Evolutionary conservation across 1,140 invertebrate genomes (phyloP), one percentile per base, ranked within the genome.

Genomic region (Metaphire vulgaris): DNA sequence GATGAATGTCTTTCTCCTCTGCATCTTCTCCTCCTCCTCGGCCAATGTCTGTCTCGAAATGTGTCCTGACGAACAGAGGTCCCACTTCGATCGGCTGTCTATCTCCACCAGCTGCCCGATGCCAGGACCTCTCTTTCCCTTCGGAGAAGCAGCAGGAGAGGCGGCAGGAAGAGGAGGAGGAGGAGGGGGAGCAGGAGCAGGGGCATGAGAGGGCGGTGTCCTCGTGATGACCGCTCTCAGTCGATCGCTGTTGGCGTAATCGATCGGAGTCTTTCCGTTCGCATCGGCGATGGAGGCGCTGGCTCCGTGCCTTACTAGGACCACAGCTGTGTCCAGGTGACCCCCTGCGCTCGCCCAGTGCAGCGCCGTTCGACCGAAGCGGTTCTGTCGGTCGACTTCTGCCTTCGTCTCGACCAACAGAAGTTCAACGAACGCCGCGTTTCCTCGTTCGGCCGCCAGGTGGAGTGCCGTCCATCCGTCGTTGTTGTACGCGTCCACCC

Each of bases 341-440:
- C 75, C 75, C 2, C 32, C 29, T n/a, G 30, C 29, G 21, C 74
- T 33, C 28, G 77, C 77, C 69, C 75, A 77, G 68, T 78, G 77
- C 41, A 78, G 76, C 41, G 77, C 75, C 14, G 76, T 77, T 21
- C 77, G 33, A 1, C 77, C 77, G 34, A 83, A 83, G 31, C 85
- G 81, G 0, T 96, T 98, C 82, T 95, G 92, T 0, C 93, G 91
- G 84, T 97, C 95, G 69, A 97, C 94, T 80, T 94, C 92, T 15
- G 94, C 94, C 30, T 92, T 92, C 81, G 92, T 91, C 81, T 95
- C 92, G 69, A 97, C 87, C 6, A 56, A 21, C 30, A 98, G 88
- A 41, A 97, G 87, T 2, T 91, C 90, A 14, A 96, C 95, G 92
- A 97, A 94, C 81, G 41, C 64, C 1, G 33, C 30, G 64, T 74